Conservation (phyloP, 2,888 invertebrate genomes). For the Orthosia gothica region DNA sequence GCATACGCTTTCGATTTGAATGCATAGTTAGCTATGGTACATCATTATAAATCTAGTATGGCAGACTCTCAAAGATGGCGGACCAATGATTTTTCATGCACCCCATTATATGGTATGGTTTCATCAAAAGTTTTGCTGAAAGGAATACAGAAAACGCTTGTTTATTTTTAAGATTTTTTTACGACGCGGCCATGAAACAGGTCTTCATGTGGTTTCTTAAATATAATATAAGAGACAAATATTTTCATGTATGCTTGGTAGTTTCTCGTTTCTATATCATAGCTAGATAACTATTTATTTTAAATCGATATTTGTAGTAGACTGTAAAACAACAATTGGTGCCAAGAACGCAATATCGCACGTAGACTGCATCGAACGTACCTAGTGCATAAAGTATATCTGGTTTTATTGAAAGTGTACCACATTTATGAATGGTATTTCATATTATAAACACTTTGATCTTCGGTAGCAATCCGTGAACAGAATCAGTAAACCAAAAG, state of each 20-base stretch:
- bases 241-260: background rate
- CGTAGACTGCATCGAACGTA: conserved; percentile 3
- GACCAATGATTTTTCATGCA: no score
- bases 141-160: no score
- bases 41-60: no score
- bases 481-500: background rate
- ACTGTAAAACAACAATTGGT: conserved; percentile 23
- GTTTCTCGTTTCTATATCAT: background rate
- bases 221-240: background rate
- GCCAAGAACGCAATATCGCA: conserved; percentile 40
- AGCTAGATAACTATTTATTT: background rate
- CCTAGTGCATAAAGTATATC: background rate
- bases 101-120: no score
- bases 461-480: background rate
- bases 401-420: conserved; percentile 13
- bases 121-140: no score
- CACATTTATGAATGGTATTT: background rate
- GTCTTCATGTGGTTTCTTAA: no score
- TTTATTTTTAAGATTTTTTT: no score
- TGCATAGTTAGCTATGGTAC: no score
- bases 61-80: no score
- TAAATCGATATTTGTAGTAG: conserved; percentile 23
- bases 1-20: no score
- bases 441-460: background rate
- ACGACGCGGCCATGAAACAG: no score